These are phyloP conservation scores for Phalacrocorax carbo DNA, from an alignment of 2,113 vertebrate genomes.

Conservation along the genomic window DNA sequence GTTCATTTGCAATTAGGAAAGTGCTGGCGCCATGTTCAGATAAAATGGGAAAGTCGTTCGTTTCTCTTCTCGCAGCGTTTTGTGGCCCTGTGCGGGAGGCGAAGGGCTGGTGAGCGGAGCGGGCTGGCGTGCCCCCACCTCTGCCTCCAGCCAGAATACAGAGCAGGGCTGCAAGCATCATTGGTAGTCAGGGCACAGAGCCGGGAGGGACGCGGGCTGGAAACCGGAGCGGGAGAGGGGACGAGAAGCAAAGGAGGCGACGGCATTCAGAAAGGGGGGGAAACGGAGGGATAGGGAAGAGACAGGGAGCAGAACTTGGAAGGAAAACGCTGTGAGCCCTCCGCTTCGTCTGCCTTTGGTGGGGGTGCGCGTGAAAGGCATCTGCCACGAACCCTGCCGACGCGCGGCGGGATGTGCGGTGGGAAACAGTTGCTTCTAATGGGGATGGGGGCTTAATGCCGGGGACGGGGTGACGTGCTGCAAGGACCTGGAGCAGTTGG, in stretches of 20 bases:
- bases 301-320: not conserved
- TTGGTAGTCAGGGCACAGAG: slow-evolving; percentile 12
- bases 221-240: not conserved
- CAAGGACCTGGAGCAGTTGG: not conserved
- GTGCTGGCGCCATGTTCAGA: not conserved
- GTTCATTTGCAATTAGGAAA: not conserved
- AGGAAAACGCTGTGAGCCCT: not conserved
- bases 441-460: fast-evolving
- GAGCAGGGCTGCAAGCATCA: not conserved
- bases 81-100: not conserved
- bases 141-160: not conserved
- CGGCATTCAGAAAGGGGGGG: not conserved
- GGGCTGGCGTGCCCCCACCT: not conserved
- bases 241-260: not conserved
- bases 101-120: not conserved
- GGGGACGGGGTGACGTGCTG: fast-evolving
- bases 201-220: not conserved
- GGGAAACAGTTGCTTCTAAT: not conserved
- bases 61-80: not conserved
- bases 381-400: not conserved
- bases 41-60: fast-evolving
- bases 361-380: not conserved
- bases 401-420: not conserved
- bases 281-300: not conserved
- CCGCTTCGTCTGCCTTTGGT: not conserved